A percentile compares a stretch with the other conserved stretches of the same genome.
phyloP scores from a whole-genome alignment of 2,797 vertebrate genomes.

The Peromyscus eremicus region DNA sequence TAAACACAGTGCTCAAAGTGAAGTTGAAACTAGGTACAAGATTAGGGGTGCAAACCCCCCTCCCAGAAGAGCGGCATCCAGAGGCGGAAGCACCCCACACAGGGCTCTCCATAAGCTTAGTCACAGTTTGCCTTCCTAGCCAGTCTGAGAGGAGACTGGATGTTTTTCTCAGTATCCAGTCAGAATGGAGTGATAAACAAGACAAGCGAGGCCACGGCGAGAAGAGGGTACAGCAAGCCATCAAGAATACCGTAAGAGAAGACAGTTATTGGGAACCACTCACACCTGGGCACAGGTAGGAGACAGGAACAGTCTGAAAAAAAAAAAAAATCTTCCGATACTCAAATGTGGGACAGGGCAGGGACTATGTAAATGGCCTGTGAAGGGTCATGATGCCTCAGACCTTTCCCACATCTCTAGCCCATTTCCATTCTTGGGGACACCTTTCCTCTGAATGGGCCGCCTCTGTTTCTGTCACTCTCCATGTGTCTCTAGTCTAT shows the following conservation, averaged over 20 bases:
- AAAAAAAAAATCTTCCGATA: too few relatives aligned
- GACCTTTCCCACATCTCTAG: not conserved
- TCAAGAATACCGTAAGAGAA: not conserved
- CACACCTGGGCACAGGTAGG: not conserved
- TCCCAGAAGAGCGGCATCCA: not conserved
- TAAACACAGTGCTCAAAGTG: fast-evolving
- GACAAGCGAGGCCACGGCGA: not conserved
- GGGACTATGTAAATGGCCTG: not conserved
- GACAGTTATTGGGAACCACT: not conserved
- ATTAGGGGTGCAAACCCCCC: fast-evolving
- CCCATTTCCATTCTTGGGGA: not conserved
- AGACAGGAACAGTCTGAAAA: not conserved
- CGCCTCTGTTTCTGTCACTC: not conserved
- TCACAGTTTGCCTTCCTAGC: not conserved
- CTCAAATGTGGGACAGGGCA: not conserved
- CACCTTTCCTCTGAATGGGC: too few relatives aligned
- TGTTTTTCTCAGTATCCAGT: not conserved
- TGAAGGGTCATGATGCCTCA: not conserved
- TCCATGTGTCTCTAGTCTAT: not conserved
- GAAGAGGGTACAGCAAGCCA: not conserved
- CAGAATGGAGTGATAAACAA: not conserved
- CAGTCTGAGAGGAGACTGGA: not conserved
- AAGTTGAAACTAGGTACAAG: fast-evolving
- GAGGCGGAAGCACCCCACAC: too few relatives aligned
- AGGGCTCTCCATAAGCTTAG: fast-evolving